Evolutionary conservation across 2,113 vertebrate genomes (phyloP).

Genomic region (Labeo catla): DNA sequence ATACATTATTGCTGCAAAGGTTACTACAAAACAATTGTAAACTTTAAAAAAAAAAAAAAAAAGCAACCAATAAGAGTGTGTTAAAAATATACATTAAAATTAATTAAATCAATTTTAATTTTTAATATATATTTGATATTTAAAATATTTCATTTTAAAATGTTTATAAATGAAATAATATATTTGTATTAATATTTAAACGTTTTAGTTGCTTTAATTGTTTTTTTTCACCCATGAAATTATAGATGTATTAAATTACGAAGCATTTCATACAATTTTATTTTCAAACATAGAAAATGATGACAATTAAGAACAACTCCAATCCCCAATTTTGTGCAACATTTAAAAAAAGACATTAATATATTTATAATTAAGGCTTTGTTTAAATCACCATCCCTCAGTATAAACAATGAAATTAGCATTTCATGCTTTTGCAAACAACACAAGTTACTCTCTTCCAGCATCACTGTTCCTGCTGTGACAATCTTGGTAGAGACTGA

Average conservation of each 20-base stretch:
- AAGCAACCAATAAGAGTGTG: background rate
- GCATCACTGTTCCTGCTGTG: background rate
- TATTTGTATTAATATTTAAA: too few species aligned
- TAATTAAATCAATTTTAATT: background rate
- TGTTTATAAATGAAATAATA: background rate
- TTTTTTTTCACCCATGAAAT: too few species aligned
- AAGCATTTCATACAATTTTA: background rate
- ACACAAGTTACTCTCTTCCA: background rate
- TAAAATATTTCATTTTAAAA: background rate
- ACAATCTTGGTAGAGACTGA: background rate
- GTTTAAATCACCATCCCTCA: background rate
- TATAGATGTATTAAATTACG: background rate
- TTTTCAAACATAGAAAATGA: background rate
- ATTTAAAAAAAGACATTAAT: background rate
- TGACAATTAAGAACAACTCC: background rate
- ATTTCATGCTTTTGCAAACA: background rate
- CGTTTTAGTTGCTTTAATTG: too few species aligned
- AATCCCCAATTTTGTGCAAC: background rate
- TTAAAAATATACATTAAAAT: background rate
- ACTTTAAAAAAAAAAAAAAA: background rate
- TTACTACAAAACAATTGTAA: background rate
- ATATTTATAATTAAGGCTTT: background rate
- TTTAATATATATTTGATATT: background rate
- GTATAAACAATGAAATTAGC: background rate
- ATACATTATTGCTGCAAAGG: background rate